phyloP scores from a whole-genome alignment of 2,113 vertebrate species.

The Trichechus manatus region DNA sequence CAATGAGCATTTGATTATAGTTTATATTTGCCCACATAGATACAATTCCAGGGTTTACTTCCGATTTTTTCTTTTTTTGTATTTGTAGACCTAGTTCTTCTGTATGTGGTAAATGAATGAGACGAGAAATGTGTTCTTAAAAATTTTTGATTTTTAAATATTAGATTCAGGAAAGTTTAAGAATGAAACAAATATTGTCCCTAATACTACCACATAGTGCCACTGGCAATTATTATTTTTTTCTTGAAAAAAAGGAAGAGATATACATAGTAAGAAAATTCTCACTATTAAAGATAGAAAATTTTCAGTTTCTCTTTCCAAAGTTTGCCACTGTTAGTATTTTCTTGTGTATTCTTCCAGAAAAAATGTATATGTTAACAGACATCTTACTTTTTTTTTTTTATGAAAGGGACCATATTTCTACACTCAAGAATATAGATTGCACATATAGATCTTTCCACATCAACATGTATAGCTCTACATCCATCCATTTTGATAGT shows the following conservation, averaged over 20 bases:
- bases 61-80: neutral
- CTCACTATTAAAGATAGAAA: neutral
- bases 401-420: neutral
- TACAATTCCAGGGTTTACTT: neutral
- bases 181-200: neutral
- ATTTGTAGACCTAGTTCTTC: neutral
- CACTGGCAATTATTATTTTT: neutral
- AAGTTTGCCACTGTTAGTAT: neutral
- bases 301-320: neutral
- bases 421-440: neutral
- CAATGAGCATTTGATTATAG: neutral
- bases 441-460: neutral
- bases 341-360: neutral
- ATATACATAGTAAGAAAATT: neutral
- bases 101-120: constrained; percentile 23
- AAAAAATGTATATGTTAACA: neutral
- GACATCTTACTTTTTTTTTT: neutral
- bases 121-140: neutral
- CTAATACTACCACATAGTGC: neutral
- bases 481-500: neutral
- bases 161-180: constrained; percentile 4
- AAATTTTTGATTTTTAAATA: neutral
- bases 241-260: neutral
- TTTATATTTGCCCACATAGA: neutral
- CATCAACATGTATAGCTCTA: neutral